phyloP scores from a whole-genome alignment of 2,113 vertebrate species.

The Cyanoramphus novaezelandiae region DNA sequence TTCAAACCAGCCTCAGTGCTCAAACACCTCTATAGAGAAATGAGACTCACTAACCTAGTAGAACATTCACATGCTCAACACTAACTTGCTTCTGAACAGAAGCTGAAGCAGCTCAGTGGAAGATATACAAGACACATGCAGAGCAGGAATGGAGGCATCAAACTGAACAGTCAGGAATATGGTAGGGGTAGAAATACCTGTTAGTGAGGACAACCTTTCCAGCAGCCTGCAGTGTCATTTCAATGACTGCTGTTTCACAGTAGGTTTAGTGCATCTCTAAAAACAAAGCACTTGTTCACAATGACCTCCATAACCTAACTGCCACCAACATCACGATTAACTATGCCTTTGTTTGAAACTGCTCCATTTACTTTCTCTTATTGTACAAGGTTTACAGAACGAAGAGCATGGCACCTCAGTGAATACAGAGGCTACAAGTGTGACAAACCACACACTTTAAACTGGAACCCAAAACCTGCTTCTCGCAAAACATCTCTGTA shows the following conservation, averaged over 20 bases:
- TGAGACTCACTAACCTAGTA: neutral
- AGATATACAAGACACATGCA: neutral
- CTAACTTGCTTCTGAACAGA: neutral
- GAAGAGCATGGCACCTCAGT: neutral
- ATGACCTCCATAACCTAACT: neutral
- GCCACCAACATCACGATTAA: neutral
- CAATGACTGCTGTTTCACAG: neutral
- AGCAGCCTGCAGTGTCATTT: rapidly evolving
- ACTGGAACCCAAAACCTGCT: neutral
- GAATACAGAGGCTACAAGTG: neutral
- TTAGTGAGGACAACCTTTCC: neutral
- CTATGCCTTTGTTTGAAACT: neutral
- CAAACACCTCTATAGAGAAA: neutral
- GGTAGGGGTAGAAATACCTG: neutral
- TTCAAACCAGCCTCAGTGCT: neutral
- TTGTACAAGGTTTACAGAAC: neutral
- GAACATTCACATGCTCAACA: neutral
- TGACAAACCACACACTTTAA: neutral
- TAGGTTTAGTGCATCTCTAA: neutral
- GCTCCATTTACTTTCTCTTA: neutral
- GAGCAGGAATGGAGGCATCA: neutral
- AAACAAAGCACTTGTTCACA: neutral
- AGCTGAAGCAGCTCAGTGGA: neutral
- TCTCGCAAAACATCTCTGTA: neutral
- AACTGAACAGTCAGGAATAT: neutral